Conservation (phyloP, 2,113 vertebrate species). For the Elaphurus davidianus region DNA sequence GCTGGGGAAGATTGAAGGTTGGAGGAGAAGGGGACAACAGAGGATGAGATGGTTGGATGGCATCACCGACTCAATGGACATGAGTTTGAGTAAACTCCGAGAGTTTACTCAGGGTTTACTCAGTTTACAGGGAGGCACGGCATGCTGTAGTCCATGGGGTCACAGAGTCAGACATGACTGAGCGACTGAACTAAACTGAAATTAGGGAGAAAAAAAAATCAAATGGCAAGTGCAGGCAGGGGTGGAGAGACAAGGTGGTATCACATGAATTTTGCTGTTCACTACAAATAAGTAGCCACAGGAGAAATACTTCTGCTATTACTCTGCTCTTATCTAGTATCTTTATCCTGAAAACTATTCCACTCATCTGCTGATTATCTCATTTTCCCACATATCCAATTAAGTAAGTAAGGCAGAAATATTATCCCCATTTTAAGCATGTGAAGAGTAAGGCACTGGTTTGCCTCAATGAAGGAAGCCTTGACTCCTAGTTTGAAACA, state of each 20-base stretch:
- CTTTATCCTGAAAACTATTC: not conserved
- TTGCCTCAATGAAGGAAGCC: not conserved
- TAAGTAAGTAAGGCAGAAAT: not conserved
- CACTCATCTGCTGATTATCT: not conserved
- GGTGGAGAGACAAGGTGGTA: not conserved
- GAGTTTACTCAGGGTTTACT: not conserved
- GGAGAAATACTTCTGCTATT: not conserved
- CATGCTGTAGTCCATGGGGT: not conserved
- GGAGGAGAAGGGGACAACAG: not conserved
- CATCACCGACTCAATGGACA: not conserved
- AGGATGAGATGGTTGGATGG: not conserved
- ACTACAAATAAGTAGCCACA: not conserved
- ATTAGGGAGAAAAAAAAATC: not conserved
- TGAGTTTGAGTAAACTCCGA: not conserved
- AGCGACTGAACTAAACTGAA: not conserved
- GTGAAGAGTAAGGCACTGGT: not conserved
- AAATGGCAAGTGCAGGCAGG: not conserved
- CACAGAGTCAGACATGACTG: not conserved
- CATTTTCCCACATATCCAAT: not conserved
- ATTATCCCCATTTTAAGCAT: constrained; percentile 24
- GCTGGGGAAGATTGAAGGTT: not conserved
- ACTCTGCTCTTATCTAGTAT: not conserved
- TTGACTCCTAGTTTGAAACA: not conserved
- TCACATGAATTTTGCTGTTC: not conserved
- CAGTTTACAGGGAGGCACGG: not conserved